Evolutionary conservation across 2,888 invertebrate species (phyloP).

Genomic region (Hedychridium roseum): DNA sequence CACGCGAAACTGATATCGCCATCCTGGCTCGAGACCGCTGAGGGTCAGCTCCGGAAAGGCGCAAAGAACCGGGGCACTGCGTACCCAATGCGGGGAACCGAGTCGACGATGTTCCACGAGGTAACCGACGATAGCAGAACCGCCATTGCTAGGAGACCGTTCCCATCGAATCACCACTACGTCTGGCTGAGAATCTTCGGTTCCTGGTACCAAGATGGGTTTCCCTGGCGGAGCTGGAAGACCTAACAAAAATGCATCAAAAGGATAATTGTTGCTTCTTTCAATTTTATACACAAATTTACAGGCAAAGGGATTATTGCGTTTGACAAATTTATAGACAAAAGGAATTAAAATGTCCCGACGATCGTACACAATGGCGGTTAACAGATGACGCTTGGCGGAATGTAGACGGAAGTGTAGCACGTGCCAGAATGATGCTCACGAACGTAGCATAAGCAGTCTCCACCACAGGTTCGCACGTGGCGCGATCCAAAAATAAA

Average conservation of each 20-base stretch:
- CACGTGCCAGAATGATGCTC: slow-evolving; percentile 34
- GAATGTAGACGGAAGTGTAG: slow-evolving; percentile 18
- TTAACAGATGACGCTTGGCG: neutral
- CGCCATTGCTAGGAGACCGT: slow-evolving; percentile 84
- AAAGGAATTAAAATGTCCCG: neutral
- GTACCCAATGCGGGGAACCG: slow-evolving; percentile 85
- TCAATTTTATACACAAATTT: neutral
- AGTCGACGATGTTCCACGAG: slow-evolving; percentile 79
- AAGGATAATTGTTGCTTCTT: no score
- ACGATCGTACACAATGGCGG: neutral
- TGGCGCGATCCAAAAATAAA: slow-evolving; percentile 58
- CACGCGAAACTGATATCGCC: slow-evolving; percentile 90
- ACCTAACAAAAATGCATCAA: slow-evolving; percentile 64
- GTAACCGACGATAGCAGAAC: slow-evolving; percentile 84
- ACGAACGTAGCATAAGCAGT: slow-evolving; percentile 26
- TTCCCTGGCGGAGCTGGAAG: slow-evolving; percentile 83
- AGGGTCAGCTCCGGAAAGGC: slow-evolving; percentile 78
- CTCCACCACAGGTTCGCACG: slow-evolving; percentile 55
- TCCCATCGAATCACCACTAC: slow-evolving; percentile 85
- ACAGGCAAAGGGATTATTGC: neutral
- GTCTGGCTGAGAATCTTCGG: slow-evolving; percentile 79
- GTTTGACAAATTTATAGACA: neutral
- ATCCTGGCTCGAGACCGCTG: slow-evolving; percentile 84
- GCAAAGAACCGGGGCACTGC: slow-evolving; percentile 79
- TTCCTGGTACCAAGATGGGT: slow-evolving; percentile 79